phyloP scores from a whole-genome alignment of 2,797 vertebrate genomes.

The Gallirallus australis region DNA sequence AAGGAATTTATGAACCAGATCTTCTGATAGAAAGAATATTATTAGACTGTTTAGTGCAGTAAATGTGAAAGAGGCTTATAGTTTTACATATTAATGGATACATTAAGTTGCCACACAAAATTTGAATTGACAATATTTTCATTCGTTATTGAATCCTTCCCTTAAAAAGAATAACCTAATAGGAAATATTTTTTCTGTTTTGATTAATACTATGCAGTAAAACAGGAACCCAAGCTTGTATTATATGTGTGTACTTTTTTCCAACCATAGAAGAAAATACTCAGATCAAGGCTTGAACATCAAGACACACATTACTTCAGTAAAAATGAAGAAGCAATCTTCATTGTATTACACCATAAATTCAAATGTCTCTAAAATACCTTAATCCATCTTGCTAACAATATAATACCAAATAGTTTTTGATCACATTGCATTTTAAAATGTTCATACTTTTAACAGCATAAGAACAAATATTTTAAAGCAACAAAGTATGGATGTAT shows the following conservation, averaged over 20 bases:
- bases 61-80: constrained; percentile 50
- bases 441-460: not conserved
- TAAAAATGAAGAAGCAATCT: not conserved
- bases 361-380: not conserved
- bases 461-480: not conserved
- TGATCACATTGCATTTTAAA: not conserved
- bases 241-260: not conserved
- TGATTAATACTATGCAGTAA: not conserved
- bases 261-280: not conserved
- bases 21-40: constrained; percentile 69
- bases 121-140: constrained; percentile 17
- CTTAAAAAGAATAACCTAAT: not conserved
- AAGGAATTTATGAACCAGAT: constrained; percentile 72
- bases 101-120: constrained; percentile 56
- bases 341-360: not conserved
- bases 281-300: not conserved
- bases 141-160: constrained; percentile 29
- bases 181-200: not conserved
- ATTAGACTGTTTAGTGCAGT: constrained; percentile 49
- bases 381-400: not conserved
- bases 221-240: not conserved
- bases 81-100: constrained; percentile 60
- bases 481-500: no score
- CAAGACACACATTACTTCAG: not conserved
- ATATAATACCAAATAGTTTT: not conserved